These are phyloP conservation scores for Schizothorax lantsangensis DNA, from an alignment of 2,797 vertebrate genomes.

Conservation along the genomic window DNA sequence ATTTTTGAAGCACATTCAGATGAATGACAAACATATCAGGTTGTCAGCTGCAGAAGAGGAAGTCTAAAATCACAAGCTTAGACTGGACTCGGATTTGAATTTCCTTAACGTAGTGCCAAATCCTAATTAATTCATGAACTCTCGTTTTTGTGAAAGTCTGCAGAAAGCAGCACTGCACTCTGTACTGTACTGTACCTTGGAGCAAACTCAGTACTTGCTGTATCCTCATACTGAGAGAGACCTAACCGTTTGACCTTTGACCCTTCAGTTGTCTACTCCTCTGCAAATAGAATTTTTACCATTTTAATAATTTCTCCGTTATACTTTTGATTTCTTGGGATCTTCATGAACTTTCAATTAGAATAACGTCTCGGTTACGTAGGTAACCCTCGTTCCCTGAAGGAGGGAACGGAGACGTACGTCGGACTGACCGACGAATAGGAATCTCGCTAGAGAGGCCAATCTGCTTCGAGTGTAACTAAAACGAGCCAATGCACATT, in stretches of 20 bases:
- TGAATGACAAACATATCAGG: slow-evolving; percentile 48
- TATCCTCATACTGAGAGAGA: not conserved
- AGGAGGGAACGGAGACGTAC: too few relatives aligned
- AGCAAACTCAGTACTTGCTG: slow-evolving; percentile 7
- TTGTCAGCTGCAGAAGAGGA: slow-evolving; percentile 39
- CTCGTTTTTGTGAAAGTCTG: slow-evolving; percentile 59
- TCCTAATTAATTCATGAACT: slow-evolving; percentile 63
- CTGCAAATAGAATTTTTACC: not conserved
- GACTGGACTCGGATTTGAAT: slow-evolving; percentile 48
- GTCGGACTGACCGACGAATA: too few relatives aligned
- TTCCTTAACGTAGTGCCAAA: slow-evolving; percentile 55
- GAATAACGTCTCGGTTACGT: too few relatives aligned
- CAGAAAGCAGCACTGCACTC: slow-evolving; percentile 46
- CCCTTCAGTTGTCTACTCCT: not conserved
- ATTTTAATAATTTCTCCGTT: not conserved
- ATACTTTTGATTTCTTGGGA: not conserved
- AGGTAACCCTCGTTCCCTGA: too few relatives aligned
- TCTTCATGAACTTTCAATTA: not conserved
- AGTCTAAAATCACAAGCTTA: slow-evolving; percentile 40
- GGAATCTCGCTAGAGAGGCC: too few relatives aligned
- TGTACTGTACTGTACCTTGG: slow-evolving; percentile 10
- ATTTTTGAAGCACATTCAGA: slow-evolving; percentile 28
- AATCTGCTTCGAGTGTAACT: too few relatives aligned
- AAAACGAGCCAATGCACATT: too few relatives aligned
- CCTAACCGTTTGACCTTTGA: not conserved